phyloP scores from a whole-genome alignment of 2,888 invertebrate species.

The Smittia aterrima region DNA sequence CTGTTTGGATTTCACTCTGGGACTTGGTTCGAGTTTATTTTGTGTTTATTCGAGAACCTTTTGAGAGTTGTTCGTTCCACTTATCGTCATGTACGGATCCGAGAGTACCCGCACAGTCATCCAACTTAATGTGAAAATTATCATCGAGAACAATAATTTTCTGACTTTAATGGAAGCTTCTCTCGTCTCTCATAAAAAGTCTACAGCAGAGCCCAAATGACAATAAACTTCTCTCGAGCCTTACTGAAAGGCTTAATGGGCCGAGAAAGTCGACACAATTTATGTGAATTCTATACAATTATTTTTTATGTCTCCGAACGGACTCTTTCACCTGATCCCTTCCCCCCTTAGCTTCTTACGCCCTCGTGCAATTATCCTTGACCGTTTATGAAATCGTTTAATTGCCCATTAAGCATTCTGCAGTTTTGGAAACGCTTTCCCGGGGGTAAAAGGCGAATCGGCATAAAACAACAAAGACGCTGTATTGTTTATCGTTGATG shows the following conservation, averaged over 20 bases:
- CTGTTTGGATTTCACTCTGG: constrained; percentile 17
- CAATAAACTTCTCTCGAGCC: neutral
- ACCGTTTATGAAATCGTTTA: constrained; percentile 15
- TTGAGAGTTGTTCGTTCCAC: neutral
- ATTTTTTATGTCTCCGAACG: constrained; percentile 24
- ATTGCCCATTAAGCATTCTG: constrained; percentile 22
- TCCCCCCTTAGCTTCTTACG: neutral
- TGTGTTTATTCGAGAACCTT: neutral
- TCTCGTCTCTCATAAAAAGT: neutral
- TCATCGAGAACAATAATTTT: neutral
- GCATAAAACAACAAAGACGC: neutral
- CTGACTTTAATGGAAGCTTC: neutral
- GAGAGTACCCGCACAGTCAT: constrained; percentile 1
- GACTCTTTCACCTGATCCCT: constrained; percentile 16
- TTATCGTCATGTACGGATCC: neutral
- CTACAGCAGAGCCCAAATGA: neutral
- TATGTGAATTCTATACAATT: constrained; percentile 25
- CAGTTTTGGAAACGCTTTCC: neutral
- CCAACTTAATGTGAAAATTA: constrained; percentile 11
- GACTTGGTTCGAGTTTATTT: neutral
- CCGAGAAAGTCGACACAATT: neutral
- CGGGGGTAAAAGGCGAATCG: neutral
- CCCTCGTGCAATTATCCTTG: neutral
- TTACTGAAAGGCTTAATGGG: constrained; percentile 15
- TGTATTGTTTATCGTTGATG: neutral